A percentile compares a stretch with the other conserved stretches of the same genome.
phyloP scores from a whole-genome alignment of 2,797 vertebrate genomes.

The Thaleichthys pacificus region DNA sequence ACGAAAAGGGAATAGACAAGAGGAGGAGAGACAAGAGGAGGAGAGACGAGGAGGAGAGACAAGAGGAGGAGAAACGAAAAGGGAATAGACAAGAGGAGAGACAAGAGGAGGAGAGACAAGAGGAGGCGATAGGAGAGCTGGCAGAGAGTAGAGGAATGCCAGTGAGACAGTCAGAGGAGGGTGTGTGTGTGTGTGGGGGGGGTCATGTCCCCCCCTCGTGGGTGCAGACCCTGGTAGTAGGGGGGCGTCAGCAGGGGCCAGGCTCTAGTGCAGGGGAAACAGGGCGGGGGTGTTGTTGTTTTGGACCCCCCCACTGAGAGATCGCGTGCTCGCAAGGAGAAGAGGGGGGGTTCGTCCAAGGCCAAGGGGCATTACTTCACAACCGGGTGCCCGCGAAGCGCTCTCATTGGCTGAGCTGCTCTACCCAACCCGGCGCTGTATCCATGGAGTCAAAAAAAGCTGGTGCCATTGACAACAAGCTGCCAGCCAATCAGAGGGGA shows the following conservation, averaged over 20 bases:
- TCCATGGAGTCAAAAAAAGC: constrained; percentile 76
- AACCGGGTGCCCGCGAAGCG: constrained; percentile 63
- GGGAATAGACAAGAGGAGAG: constrained; percentile 11
- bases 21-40: neutral
- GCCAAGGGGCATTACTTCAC: constrained; percentile 66
- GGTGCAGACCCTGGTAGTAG: constrained; percentile 39
- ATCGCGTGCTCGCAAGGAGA: constrained; percentile 66
- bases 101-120: neutral
- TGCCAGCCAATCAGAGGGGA: constrained; percentile 68
- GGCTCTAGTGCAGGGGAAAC: constrained; percentile 47
- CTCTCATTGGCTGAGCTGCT: constrained; percentile 71
- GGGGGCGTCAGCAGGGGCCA: constrained; percentile 48
- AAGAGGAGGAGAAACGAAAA: neutral
- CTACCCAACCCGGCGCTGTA: constrained; percentile 76
- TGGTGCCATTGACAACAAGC: constrained; percentile 73
- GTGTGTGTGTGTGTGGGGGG: constrained; percentile 13
- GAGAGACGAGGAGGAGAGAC: neutral
- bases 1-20: neutral
- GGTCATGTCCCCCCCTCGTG: constrained; percentile 16
- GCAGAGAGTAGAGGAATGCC: constrained; percentile 26
- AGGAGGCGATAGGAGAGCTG: constrained; percentile 12
- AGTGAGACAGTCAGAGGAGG: neutral
- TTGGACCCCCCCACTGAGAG: constrained; percentile 67
- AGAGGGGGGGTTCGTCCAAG: constrained; percentile 59
- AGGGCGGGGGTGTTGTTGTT: constrained; percentile 71